Evolutionary conservation across 2,797 vertebrate genomes (phyloP).

Genomic region (Myotis vivesi): DNA sequence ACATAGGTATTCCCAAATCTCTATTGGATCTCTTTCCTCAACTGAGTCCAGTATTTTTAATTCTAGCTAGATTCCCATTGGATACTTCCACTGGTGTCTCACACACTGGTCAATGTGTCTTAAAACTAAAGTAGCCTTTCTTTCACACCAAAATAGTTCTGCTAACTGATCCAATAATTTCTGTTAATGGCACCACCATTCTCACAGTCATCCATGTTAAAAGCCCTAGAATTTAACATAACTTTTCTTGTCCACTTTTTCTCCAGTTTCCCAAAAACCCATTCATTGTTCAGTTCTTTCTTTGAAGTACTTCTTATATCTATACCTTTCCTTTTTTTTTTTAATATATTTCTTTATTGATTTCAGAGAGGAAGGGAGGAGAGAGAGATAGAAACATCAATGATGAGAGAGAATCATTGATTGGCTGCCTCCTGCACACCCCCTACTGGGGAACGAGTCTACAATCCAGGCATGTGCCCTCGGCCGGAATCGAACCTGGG

Average conservation of each 20-base stretch:
- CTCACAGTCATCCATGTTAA: not conserved
- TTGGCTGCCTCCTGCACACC: too few species aligned
- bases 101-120: slow-evolving; percentile 2
- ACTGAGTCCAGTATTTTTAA: slow-evolving; percentile 47
- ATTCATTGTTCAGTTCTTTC: slow-evolving; percentile 8
- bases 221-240: not conserved
- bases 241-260: not conserved
- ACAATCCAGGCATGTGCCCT: too few species aligned
- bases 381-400: too few species aligned
- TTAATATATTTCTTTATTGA: too few species aligned
- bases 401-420: too few species aligned
- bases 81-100: not conserved
- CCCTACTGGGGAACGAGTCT: too few species aligned
- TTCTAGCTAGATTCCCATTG: not conserved
- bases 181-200: slow-evolving; percentile 1
- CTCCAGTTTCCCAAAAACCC: slow-evolving; percentile 16
- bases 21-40: not conserved
- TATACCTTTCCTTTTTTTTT: not conserved
- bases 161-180: slow-evolving; percentile 1
- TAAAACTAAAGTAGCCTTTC: not conserved
- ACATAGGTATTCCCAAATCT: slow-evolving; percentile 1
- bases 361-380: too few species aligned
- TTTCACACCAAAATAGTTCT: not conserved
- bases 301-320: not conserved
- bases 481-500: too few species aligned